Evolutionary conservation across 2,797 vertebrate species (phyloP), one percentile per base, ranked within the genome.

Genomic region (Thamnophis elegans): DNA sequence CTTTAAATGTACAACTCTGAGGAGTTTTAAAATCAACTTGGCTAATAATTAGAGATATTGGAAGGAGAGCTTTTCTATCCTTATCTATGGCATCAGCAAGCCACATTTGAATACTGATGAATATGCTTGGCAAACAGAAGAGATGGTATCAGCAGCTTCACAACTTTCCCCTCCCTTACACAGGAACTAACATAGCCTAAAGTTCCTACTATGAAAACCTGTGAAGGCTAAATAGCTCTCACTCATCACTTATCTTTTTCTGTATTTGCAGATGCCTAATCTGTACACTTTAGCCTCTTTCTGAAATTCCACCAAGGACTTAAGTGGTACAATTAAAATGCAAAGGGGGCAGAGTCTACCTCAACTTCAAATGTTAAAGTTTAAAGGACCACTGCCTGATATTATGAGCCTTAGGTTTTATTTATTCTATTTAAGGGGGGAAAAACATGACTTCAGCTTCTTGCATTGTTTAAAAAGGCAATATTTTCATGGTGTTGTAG

Each of bases 241-340:
- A 32, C 59, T 90, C 60, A 60, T 58, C 82, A n/a, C 42, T 93
- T 93, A 93, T 88, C 92, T 60, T 60, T 88, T 59, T 62, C 89
- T 87, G 59, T 88, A 90, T 93, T 87, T 93, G 89, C 42, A 87
- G 20, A 87, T 93, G 85, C 89, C 62, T 54, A 25, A n/a, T 56
- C 53, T 26, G 42, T 36, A 55, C 89, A 90, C 89, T 90, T 87
- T 78, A 86, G 54, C 89, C 89, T 93, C 78, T 55, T 93, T 90
- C 32, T 88, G 85, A 90, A 55, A 78, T 59, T 58, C 87, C 62
- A 36, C 18, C 36, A 25, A 87, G 47, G 62, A 88, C 86, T 88
- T 87, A 88, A 93, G 36, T 60, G 85, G 28, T 78, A 90, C 62
- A 59, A 60, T 78, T 87, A 55, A 90, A 78, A 55, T 36, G 54